phyloP scores from a whole-genome alignment of 2,797 vertebrate species.

The Sphenopsis melanotis region DNA sequence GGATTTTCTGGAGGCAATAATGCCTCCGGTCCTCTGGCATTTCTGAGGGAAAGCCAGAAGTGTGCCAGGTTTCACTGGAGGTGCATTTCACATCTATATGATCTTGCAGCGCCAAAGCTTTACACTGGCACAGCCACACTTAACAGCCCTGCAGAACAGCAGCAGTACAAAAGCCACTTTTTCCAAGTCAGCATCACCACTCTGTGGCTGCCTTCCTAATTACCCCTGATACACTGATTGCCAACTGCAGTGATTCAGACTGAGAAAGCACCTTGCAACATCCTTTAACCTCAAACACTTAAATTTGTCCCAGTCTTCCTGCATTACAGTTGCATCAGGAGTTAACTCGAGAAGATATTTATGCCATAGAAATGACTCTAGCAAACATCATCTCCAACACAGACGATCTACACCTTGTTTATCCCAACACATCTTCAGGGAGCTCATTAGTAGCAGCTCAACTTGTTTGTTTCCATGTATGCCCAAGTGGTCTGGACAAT shows the following conservation, averaged over 20 bases:
- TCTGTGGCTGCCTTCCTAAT: background rate
- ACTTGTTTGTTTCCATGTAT: background rate
- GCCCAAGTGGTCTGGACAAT: background rate
- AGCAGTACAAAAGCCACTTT: background rate
- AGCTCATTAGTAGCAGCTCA: background rate
- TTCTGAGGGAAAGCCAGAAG: background rate
- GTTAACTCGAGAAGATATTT: background rate
- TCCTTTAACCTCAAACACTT: background rate
- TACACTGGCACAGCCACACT: background rate
- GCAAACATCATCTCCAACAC: background rate
- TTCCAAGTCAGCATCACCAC: background rate
- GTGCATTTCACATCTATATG: accelerated
- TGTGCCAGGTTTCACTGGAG: background rate
- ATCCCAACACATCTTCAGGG: background rate
- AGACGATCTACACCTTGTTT: background rate
- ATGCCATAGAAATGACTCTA: background rate
- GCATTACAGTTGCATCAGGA: background rate
- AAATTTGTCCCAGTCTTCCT: background rate
- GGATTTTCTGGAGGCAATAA: background rate
- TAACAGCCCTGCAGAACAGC: background rate
- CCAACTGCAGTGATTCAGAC: background rate
- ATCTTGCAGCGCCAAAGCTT: background rate
- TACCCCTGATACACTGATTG: background rate
- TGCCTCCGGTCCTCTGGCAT: background rate
- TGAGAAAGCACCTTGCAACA: background rate